Evolutionary conservation across 2,113 vertebrate genomes (phyloP).

Genomic region (Pedionomus torquatus): DNA sequence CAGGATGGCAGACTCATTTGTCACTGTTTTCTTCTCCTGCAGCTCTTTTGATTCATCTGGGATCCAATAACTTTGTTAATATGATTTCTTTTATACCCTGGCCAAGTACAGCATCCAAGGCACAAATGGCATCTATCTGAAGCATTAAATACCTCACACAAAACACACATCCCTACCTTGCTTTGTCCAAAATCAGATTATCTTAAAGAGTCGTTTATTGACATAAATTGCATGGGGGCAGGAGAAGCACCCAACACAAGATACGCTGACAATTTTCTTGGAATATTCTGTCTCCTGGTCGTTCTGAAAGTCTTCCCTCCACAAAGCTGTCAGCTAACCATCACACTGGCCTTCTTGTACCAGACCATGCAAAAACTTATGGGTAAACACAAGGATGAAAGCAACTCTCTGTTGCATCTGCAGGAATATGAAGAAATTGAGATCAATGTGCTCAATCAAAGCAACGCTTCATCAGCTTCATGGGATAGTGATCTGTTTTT

Average conservation of each 20-base stretch:
- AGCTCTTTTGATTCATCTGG: constrained; percentile 34
- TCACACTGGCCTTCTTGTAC: neutral
- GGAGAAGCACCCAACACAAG: neutral
- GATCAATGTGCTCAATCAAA: neutral
- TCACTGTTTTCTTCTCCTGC: constrained; percentile 57
- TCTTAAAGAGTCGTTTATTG: neutral
- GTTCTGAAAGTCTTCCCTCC: neutral
- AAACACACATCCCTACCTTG: neutral
- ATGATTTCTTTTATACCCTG: constrained; percentile 27
- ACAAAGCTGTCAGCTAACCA: neutral
- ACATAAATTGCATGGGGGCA: neutral
- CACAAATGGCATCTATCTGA: neutral
- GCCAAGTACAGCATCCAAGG: neutral
- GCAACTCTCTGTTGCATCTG: neutral
- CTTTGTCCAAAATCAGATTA: neutral
- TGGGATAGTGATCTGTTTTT: neutral
- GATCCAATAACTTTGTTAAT: constrained; percentile 61
- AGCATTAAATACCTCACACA: neutral
- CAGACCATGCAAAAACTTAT: neutral
- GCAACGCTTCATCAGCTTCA: neutral
- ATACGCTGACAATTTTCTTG: neutral
- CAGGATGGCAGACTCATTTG: constrained; percentile 36
- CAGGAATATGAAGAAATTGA: neutral
- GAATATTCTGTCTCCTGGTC: neutral
- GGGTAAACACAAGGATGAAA: neutral